phyloP scores from a whole-genome alignment of 2,113 vertebrate genomes.

The Zosterops japonicus region DNA sequence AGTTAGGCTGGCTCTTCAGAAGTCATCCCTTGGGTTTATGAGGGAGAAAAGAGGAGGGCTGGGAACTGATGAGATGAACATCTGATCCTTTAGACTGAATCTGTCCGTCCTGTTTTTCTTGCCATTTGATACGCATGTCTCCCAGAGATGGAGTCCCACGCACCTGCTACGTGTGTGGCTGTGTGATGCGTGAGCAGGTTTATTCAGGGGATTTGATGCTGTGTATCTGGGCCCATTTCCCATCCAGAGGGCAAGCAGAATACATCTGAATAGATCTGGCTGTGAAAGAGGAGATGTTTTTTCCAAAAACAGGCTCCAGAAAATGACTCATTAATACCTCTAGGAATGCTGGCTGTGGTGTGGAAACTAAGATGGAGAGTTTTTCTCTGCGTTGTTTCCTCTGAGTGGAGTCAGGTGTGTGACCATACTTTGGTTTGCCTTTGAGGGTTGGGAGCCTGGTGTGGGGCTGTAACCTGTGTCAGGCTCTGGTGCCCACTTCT shows the following conservation, averaged over 20 bases:
- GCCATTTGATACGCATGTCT: neutral
- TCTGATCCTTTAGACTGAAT: neutral
- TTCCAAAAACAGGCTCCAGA: neutral
- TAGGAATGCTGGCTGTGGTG: neutral
- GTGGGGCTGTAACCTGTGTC: neutral
- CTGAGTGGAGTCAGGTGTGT: neutral
- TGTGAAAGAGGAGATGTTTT: neutral
- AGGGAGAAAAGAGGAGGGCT: neutral
- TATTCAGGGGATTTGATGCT: neutral
- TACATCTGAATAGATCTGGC: neutral
- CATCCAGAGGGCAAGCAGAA: neutral
- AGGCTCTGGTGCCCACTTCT: neutral
- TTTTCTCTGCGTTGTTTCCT: neutral
- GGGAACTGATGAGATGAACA: neutral
- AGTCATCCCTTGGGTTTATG: neutral
- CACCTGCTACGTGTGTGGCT: fast-evolving
- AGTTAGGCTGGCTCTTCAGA: neutral
- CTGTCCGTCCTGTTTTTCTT: neutral
- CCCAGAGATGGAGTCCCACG: neutral
- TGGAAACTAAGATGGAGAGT: neutral
- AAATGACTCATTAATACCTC: neutral
- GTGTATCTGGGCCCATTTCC: neutral
- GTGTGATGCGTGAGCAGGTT: neutral
- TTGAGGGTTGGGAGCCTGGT: neutral
- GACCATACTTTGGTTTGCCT: neutral